phyloP scores from a whole-genome alignment of 2,113 vertebrate species.

The Spea bombifrons region DNA sequence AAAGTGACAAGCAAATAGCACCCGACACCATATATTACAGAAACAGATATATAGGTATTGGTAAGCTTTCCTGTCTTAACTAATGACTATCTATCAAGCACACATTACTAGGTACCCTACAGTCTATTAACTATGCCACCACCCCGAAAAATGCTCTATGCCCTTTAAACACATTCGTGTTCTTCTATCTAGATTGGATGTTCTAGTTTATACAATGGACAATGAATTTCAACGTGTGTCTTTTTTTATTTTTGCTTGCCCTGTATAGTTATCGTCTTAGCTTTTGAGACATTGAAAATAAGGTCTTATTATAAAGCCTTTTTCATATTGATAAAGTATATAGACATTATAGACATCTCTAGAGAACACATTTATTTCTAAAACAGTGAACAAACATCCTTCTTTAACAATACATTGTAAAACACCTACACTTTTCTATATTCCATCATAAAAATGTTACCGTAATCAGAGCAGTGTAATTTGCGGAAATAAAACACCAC shows the following conservation, averaged over 20 bases:
- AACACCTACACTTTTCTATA: background rate
- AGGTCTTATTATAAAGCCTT: conserved; percentile 45
- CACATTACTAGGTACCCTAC: too few species aligned
- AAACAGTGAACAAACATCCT: conserved; percentile 20
- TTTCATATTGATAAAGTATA: conserved; percentile 41
- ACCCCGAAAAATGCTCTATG: too few species aligned
- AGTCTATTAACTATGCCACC: too few species aligned
- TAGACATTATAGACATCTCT: conserved; percentile 22
- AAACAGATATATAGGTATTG: too few species aligned
- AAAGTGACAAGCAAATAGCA: too few species aligned
- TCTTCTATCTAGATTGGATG: conserved; percentile 27
- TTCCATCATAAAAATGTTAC: conserved; percentile 4
- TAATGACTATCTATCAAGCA: too few species aligned
- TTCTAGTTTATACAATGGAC: conserved; percentile 32
- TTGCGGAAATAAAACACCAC: conserved; percentile 6
- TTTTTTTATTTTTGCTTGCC: conserved; percentile 14
- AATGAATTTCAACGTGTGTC: conserved; percentile 36
- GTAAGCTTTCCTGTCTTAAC: too few species aligned
- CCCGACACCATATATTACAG: too few species aligned
- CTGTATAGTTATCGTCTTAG: conserved; percentile 40
- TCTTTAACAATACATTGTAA: conserved; percentile 7
- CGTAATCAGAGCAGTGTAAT: conserved; percentile 21
- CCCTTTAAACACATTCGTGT: background rate
- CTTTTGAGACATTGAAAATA: conserved; percentile 43
- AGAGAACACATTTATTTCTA: conserved; percentile 21